Conservation (phyloP, 2,797 vertebrate species). For the Miichthys miiuy region DNA sequence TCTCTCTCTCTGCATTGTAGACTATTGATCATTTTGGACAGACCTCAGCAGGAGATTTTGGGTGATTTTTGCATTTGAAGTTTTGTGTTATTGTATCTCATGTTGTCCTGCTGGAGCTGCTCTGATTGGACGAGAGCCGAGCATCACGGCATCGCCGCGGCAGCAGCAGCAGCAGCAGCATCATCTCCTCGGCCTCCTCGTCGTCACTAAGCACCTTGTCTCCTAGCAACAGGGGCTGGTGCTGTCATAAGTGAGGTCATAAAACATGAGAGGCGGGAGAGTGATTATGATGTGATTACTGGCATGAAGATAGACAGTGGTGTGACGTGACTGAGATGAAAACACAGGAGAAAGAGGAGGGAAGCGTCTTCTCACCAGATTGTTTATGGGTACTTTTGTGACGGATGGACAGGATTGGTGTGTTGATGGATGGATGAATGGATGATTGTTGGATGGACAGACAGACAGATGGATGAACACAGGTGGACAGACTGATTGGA, state of each 20-base stretch:
- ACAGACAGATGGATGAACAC: neutral
- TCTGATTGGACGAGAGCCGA: slow-evolving; percentile 65
- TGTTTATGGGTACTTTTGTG: neutral
- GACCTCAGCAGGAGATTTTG: neutral
- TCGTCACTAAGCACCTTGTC: slow-evolving; percentile 68
- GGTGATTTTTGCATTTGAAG: neutral
- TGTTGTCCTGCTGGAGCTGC: slow-evolving; percentile 17
- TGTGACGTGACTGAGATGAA: slow-evolving; percentile 4
- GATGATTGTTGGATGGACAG: neutral
- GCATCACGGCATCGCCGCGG: slow-evolving; percentile 64
- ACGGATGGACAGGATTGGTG: neutral
- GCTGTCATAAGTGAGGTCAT: slow-evolving; percentile 56
- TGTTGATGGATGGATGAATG: neutral
- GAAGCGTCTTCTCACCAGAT: slow-evolving; percentile 1
- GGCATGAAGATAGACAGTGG: neutral
- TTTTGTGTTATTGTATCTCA: slow-evolving; percentile 13
- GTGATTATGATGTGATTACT: neutral
- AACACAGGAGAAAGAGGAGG: neutral
- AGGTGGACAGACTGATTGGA: too few relatives aligned
- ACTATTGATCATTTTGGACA: neutral
- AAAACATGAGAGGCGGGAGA: slow-evolving; percentile 23
- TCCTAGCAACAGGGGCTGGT: slow-evolving; percentile 82
- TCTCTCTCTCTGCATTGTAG: too few relatives aligned
- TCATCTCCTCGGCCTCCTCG: slow-evolving; percentile 56
- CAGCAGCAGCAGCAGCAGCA: slow-evolving; percentile 37